Conservation (phyloP, 2,113 vertebrate genomes). For the Zeus faber region DNA sequence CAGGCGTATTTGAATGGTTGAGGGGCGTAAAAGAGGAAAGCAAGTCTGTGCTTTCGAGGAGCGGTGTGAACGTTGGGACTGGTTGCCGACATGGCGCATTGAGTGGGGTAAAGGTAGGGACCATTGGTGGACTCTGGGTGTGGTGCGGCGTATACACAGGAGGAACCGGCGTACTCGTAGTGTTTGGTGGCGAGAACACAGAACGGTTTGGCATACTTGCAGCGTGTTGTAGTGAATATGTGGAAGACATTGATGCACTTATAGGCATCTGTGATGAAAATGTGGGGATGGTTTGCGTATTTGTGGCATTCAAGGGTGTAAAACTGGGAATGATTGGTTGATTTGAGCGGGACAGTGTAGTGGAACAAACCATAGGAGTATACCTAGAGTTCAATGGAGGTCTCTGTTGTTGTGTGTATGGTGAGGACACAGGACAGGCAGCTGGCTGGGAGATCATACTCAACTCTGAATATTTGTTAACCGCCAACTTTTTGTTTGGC, state of each 20-base stretch:
- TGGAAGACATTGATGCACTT: constrained; percentile 45
- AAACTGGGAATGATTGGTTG: constrained; percentile 51
- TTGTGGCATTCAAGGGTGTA: constrained; percentile 59
- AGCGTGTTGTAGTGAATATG: constrained; percentile 39
- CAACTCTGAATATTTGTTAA: constrained; percentile 1
- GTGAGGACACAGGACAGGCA: constrained; percentile 18
- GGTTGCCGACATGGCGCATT: constrained; percentile 35
- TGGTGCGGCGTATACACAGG: constrained; percentile 44
- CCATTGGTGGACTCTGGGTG: constrained; percentile 35
- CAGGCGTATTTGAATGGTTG: constrained; percentile 36
- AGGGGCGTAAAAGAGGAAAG: constrained; percentile 57
- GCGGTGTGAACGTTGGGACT: background rate
- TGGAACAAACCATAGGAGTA: constrained; percentile 43
- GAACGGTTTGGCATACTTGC: constrained; percentile 55
- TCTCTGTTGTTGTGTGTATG: constrained; percentile 45
- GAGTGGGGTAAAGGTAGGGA: constrained; percentile 41
- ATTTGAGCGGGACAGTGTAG: constrained; percentile 34
- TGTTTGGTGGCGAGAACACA: constrained; percentile 45
- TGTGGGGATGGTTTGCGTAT: too few species aligned
- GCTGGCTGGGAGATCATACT: background rate
- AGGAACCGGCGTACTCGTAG: constrained; percentile 51
- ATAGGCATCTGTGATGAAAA: constrained; percentile 57
- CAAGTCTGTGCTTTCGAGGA: background rate
- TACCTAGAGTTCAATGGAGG: constrained; percentile 26
- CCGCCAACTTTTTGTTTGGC: constrained; percentile 26